Percentiles rank a stretch among this genome's conserved stretches.
Evolutionary conservation across 2,113 vertebrate genomes (phyloP).

Genomic region (Microtus pennsylvanicus): DNA sequence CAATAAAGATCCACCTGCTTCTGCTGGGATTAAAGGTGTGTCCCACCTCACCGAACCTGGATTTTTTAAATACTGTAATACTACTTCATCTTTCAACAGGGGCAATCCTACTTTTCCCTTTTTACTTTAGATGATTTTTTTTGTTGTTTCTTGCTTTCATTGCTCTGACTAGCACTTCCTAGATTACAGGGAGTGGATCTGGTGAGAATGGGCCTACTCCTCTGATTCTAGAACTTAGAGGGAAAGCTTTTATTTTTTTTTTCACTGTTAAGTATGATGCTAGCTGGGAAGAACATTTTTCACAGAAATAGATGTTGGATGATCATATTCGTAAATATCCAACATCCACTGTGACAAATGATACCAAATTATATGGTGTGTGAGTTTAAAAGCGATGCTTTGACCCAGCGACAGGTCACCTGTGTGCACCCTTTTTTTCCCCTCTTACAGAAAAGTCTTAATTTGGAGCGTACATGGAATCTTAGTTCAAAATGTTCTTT

Average conservation of each 20-base stretch:
- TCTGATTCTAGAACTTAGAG: not conserved
- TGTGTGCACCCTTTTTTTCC: not conserved
- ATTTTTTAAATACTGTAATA: not conserved
- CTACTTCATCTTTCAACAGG: not conserved
- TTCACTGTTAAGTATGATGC: not conserved
- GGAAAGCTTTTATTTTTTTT: not conserved
- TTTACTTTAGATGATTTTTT: not conserved
- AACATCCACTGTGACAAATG: not conserved
- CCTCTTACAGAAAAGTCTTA: not conserved
- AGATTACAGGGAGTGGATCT: not conserved
- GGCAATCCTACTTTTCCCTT: not conserved
- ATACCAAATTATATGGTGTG: not conserved
- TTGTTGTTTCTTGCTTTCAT: not conserved
- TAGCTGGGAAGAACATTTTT: not conserved
- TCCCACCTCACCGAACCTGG: not conserved
- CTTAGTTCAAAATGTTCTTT: not conserved
- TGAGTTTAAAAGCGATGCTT: not conserved
- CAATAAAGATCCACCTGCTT: not conserved
- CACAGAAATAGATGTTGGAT: not conserved
- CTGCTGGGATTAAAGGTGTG: not conserved
- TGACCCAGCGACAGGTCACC: not conserved
- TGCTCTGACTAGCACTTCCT: not conserved
- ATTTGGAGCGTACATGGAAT: not conserved
- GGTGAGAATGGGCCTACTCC: not conserved
- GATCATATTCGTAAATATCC: not conserved